Conservation (phyloP, 2,797 vertebrate species). For the Naso thynnoides region DNA sequence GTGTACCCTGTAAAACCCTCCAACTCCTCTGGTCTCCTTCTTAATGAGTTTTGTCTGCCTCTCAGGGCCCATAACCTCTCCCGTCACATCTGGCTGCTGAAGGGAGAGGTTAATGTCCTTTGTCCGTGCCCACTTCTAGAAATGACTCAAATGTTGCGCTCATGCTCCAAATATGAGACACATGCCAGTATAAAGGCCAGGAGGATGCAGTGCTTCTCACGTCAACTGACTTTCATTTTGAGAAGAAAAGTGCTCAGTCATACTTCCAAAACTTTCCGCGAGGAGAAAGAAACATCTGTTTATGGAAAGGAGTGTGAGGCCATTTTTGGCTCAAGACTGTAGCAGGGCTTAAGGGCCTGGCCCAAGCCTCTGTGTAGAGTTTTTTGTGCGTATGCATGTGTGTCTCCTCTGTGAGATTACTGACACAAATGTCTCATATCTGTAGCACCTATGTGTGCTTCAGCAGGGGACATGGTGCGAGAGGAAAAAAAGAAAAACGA, state of each 20-base stretch:
- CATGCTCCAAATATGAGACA: conserved; percentile 68
- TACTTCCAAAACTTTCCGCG: conserved; percentile 51
- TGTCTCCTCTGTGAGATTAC: conserved; percentile 10
- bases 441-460: conserved; percentile 57
- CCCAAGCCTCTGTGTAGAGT: neutral
- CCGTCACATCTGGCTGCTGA: conserved; percentile 74
- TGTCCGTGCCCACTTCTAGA: conserved; percentile 58
- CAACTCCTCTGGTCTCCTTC: conserved; percentile 38
- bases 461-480: conserved; percentile 43
- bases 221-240: conserved; percentile 40
- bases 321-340: conserved; percentile 43
- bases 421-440: conserved; percentile 60
- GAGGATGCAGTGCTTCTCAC: conserved; percentile 32
- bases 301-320: conserved; percentile 48
- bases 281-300: conserved; percentile 66
- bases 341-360: conserved; percentile 20
- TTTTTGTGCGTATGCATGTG: neutral
- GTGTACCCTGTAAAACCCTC: conserved; percentile 62
- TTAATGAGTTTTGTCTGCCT: conserved; percentile 81
- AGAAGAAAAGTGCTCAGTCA: conserved; percentile 43
- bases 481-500: conserved; percentile 25
- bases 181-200: conserved; percentile 4
- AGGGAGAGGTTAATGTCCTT: conserved; percentile 71
- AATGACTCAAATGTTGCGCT: conserved; percentile 64
- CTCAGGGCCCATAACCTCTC: conserved; percentile 60